Base-by-base conservation (phyloP, 2,888 invertebrate species). In the Drosophila emarginata region DNA sequence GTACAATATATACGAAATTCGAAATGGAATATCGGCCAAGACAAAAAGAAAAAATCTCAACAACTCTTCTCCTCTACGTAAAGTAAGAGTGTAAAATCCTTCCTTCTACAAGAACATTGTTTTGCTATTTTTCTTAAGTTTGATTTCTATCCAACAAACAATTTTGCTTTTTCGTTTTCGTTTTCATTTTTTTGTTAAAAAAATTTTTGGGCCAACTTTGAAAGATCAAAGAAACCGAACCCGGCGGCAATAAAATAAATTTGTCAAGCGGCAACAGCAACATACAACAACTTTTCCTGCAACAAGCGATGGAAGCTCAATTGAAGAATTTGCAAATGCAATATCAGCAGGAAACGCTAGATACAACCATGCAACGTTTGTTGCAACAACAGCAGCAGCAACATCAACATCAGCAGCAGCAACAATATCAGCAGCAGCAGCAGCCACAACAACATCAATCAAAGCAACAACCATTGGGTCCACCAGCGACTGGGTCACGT, bases 21-120 rank as follows among this genome's bases (percentile, higher is more conserved):
- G 64, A 66, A 80, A 71, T 80, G 86, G 86, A 85, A 77, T 81
- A 91, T 91, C 92, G 92, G 87, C 90, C 91, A 80, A 82, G 88
- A 88, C 89, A 90, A 91, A 91, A 91, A 91, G 91, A 92, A 92
- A 92, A 92, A 92, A 92, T 92, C 92, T 91, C 89, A 91, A 90
- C 91, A 92, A 88, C 80, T 78, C 79, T 78, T 45, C 45, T 21
- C 1, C 45, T 45, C 79, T 74, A 72, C 61, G 58, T 36, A 45
- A 73, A 53, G 54, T 72, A 66, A 56, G 32, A 54, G 50, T 14
- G 26, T 18, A 72, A 81, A 89, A 88, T 90, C 90, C 90, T 90
- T 90, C 87, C 86, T 80, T 82, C 84, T 87, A 89, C 81, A 80
- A 83, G 80, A 64, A 78, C 75, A 73, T 71, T 80, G 82, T 80